phyloP scores from a whole-genome alignment of 2,888 invertebrate species.

The Linhomoeus sp. region DNA sequence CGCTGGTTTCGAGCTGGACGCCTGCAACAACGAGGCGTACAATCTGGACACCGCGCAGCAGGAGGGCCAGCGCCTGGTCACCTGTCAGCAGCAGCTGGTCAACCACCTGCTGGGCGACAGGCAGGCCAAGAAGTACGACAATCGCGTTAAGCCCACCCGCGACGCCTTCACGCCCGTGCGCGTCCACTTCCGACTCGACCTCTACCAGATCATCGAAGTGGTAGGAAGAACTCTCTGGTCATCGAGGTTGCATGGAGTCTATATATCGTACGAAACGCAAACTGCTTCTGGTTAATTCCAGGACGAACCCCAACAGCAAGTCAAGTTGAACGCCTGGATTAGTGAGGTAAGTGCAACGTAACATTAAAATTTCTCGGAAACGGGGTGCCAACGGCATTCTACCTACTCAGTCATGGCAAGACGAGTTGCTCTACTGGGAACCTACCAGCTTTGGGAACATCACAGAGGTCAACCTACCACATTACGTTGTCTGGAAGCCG shows the following conservation, averaged over 20 bases:
- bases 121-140: no score
- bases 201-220: constrained; percentile 10
- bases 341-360: constrained; percentile 16
- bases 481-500: constrained; percentile 22
- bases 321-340: constrained; percentile 11
- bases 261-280: background rate
- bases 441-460: constrained; percentile 20
- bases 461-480: constrained; percentile 19
- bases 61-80: no score
- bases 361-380: no score
- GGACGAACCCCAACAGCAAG: constrained; percentile 11
- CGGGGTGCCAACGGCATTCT: no score
- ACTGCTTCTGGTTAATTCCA: background rate
- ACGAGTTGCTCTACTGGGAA: constrained; percentile 23
- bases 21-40: no score
- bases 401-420: constrained; percentile 18
- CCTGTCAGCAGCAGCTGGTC: no score
- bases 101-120: no score
- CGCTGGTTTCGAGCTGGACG: no score
- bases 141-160: background rate
- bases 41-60: no score
- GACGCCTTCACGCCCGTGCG: background rate
- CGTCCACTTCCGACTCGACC: constrained; percentile 7
- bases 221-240: constrained; percentile 1
- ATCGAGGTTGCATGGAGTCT: no score